Evolutionary conservation across 1,140 invertebrate species (phyloP), one percentile per base, ranked within the genome.

Genomic region (Drosophila repleta): DNA sequence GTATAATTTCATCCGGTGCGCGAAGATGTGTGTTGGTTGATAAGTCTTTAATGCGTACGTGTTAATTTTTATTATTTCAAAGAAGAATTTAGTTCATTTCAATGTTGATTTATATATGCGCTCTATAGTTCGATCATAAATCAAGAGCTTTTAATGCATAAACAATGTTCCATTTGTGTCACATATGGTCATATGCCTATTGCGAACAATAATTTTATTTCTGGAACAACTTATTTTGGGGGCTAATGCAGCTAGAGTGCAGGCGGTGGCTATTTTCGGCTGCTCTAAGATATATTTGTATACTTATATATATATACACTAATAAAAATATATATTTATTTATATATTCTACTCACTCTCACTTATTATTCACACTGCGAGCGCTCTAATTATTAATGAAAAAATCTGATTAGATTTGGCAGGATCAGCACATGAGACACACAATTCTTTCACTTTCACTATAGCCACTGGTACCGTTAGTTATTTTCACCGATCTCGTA

Each of bases 1-100:
- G 57, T 43, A 74, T 24, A 39, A 73, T 69, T 81, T 68, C 82
- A 87, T 87, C 82, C 83, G 82, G 82, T 87, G 6, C 21, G 20
- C 46, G 17, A 17, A n/a, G n/a, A n/a, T n/a, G n/a, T 10, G 18
- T 71, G 26, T 48, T 43, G 35, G 32, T 75, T 77, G 78, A 81
- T 81, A 85, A 78, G 69, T 78, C 43, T 56, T 39, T 39, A 64
- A 53, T 74, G 64, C 11, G 58, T 43, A 82, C 74, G 64, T 73
- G 55, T 41, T 58, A 37, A 53, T 46, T 58, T 55, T 51, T 32
- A 15, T 24, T 35, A 1, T 17, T 52, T 41, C 8, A 21, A 7
- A 20, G 1, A 26, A 29, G 21, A 26, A 26, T 62, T 56, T 18
- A 17, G 10, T 35, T 35, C 32, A 35, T 11, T 35, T 35, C 65